Conservation (phyloP, 2,113 vertebrate genomes). For the Odocoileus hemionus region DNA sequence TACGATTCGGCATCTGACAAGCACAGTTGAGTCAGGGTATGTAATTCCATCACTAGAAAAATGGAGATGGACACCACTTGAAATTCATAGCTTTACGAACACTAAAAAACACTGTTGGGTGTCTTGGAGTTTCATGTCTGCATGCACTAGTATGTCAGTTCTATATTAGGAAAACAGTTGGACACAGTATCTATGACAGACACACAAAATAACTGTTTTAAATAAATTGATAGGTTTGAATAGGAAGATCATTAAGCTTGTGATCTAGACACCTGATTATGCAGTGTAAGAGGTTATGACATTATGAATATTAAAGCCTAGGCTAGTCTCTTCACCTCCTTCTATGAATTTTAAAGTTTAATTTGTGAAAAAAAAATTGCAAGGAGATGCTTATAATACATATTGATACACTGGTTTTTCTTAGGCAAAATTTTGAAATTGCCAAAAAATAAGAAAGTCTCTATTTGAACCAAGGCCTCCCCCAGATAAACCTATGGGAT, state of each 20-base stretch:
- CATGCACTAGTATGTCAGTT: not conserved
- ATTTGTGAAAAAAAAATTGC: not conserved
- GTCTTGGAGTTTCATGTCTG: not conserved
- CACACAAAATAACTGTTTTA: not conserved
- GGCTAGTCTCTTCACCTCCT: not conserved
- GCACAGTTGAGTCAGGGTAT: not conserved
- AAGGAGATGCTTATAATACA: not conserved
- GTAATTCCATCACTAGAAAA: not conserved
- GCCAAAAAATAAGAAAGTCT: not conserved
- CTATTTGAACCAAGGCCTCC: not conserved
- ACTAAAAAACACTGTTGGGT: accelerated
- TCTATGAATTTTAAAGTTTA: not conserved
- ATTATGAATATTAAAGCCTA: not conserved
- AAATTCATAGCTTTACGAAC: not conserved
- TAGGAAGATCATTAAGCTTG: not conserved
- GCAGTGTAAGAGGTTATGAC: not conserved
- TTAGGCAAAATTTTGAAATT: not conserved
- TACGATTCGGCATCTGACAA: not conserved
- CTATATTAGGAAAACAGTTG: not conserved
- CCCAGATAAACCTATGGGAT: not conserved
- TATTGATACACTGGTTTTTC: not conserved
- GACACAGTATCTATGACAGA: not conserved
- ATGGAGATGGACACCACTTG: not conserved
- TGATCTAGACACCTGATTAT: not conserved
- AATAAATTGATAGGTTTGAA: not conserved